Evolutionary conservation across 2,113 vertebrate species (phyloP), one percentile per base, ranked within the genome.

Genomic region (Siniperca knerii): DNA sequence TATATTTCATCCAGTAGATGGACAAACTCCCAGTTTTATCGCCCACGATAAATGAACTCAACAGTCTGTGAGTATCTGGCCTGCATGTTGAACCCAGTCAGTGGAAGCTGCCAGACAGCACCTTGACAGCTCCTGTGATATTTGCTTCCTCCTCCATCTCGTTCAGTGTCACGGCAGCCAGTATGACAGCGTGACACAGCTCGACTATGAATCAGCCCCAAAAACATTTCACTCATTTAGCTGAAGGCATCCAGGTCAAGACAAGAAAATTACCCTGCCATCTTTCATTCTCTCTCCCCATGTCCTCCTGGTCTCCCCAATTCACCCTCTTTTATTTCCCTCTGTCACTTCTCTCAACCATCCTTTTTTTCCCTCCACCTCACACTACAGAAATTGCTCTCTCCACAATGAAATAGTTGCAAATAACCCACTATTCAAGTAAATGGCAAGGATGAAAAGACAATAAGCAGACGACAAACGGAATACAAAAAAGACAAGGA

Each of bases 151-250:
- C 58, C 54, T 89, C 65, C 69, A 61, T 86, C 71, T 82, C 58
- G 60, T 25, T 83, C 60, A 72, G 58, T 74, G 65, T 77, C 73
- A 48, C 74, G 48, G 55, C 23, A 72, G 76, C 18, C 65, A 65
- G n/a, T 4, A 16, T 70, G 74, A 76, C 57, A 54, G 71, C 55
- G 40, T 72, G 79, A 69, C 60, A 65, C 11, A 20, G 46, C 66
- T 25, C 78, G 2, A 52, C 68, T 48, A 52, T 67, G 75, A 89
- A 72, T 84, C 68, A 52, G 40, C 42, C 55, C 13, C 13, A 57
- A 69, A 87, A 84, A 68, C 55, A 81, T 81, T 87, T 62, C 13
- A 68, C 78, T 83, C 21, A 76, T 79, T 91, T 79, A 80, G 65
- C 62, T 25, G 46, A 66, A 84, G 76, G 4, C 71, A 44, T 23